phyloP scores from a whole-genome alignment of 2,888 invertebrate genomes.

The Octodonta nipae region DNA sequence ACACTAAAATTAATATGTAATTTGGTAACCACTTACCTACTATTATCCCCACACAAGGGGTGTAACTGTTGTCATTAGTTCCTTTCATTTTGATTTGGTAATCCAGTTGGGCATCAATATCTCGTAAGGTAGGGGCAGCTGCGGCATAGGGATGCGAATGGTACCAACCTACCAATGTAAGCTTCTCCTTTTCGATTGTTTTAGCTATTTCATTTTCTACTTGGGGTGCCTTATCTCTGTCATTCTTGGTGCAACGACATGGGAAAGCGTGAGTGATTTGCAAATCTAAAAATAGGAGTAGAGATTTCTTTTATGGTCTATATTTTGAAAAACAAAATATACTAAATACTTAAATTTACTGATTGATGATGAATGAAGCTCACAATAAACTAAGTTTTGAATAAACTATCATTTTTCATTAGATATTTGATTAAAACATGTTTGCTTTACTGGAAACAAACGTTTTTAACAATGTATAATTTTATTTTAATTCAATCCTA shows the following conservation, averaged over 20 bases:
- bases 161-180: constrained; percentile 86
- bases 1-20: background rate
- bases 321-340: too few species aligned
- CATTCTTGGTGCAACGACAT: constrained; percentile 67
- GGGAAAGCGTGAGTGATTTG: constrained; percentile 81
- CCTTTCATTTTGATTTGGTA: constrained; percentile 93
- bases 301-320: too few species aligned
- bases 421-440: too few species aligned
- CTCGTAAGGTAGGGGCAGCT: constrained; percentile 73
- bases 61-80: constrained; percentile 77
- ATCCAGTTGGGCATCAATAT: constrained; percentile 85
- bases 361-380: too few species aligned
- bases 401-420: too few species aligned
- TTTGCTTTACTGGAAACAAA: too few species aligned
- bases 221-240: constrained; percentile 59
- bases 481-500: too few species aligned
- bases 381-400: too few species aligned
- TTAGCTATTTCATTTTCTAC: constrained; percentile 73
- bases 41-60: constrained; percentile 84
- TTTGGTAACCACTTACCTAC: constrained; percentile 55
- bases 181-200: constrained; percentile 66
- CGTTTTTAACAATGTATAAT: too few species aligned
- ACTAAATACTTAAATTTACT: too few species aligned
- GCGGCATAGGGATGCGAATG: constrained; percentile 85
- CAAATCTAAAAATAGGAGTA: constrained; percentile 48